Evolutionary conservation across 2,113 vertebrate genomes (phyloP), one percentile per base, ranked within the genome.

Genomic region (Riparia riparia): DNA sequence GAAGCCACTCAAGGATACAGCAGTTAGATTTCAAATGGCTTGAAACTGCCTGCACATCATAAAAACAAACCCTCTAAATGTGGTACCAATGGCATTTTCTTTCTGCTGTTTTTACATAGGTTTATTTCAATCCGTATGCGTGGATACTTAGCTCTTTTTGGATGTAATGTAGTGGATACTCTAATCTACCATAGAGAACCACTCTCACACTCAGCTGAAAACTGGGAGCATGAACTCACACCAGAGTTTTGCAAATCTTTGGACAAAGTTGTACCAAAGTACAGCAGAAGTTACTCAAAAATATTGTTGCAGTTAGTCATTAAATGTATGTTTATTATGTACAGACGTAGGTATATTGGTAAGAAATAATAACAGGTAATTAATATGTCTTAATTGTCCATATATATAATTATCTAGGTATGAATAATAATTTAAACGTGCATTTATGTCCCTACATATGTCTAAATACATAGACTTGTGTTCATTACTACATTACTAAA

Each of bases 21-120:
- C 39, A 86, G 53, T 86, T 93, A 83, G 44, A 66, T 66, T 93
- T 82, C 32, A 91, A 94, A 87, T 86, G 31, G 31, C n/a, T 84
- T 81, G 47, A 61, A 94, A 84, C 49, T 1, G 7, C 57, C 47
- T 70, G 32, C 37, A 49, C 16, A 26, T 86, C 63, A 77, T 57
- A 86, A 90, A 87, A 82, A 31, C 12, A 92, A 92, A 69, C 1
- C 1, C 25, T 69, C 60, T 77, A 72, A 76, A 61, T 42, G 25
- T 82, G 54, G 54, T 19, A 49, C 25, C 8, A 18, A 4, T 49
- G 53, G 7, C 29, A 37, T 79, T 91, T 84, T 65, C 12, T 91
- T 89, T 68, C 14, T 32, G 11, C 34, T 78, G 19, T 10, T 91
- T 89, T 87, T 63, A 28, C 49, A 25, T 14, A 39, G 14, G 29